phyloP scores from a whole-genome alignment of 2,113 vertebrate genomes.

The Rhynchomys soricoides region DNA sequence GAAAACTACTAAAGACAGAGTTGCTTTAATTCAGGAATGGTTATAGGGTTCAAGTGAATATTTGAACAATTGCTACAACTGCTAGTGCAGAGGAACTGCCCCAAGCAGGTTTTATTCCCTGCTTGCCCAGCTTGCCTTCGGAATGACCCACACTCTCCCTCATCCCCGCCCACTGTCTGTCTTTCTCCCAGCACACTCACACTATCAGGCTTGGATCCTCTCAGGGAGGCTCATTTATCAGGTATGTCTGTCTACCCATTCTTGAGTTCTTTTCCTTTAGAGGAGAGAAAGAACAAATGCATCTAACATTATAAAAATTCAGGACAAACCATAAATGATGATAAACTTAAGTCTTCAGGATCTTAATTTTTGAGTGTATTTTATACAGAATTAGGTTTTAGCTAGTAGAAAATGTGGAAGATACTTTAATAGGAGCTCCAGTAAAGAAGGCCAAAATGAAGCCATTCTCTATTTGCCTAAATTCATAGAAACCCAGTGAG shows the following conservation, averaged over 20 bases:
- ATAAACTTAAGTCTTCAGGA: neutral
- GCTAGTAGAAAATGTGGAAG: slow-evolving; percentile 25
- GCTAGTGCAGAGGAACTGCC: neutral
- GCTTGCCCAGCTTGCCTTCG: neutral
- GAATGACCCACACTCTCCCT: neutral
- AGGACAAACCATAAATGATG: slow-evolving; percentile 12
- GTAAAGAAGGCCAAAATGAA: slow-evolving; percentile 10
- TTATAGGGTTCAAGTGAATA: slow-evolving; percentile 1
- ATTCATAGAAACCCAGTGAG: neutral
- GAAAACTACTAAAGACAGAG: neutral
- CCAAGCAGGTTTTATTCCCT: neutral
- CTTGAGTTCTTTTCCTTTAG: neutral
- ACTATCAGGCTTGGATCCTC: neutral
- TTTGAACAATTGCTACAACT: neutral
- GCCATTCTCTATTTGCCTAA: slow-evolving; percentile 39
- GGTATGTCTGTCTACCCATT: neutral
- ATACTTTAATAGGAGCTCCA: neutral
- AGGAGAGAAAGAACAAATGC: neutral
- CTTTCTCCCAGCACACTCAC: neutral
- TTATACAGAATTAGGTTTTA: slow-evolving; percentile 46
- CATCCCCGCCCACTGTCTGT: neutral
- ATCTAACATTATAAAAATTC: neutral
- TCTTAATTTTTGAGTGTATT: neutral
- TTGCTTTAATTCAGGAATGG: neutral
- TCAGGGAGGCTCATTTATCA: neutral